Base-by-base conservation (phyloP, 2,113 vertebrate species). In the Lophius piscatorius region DNA sequence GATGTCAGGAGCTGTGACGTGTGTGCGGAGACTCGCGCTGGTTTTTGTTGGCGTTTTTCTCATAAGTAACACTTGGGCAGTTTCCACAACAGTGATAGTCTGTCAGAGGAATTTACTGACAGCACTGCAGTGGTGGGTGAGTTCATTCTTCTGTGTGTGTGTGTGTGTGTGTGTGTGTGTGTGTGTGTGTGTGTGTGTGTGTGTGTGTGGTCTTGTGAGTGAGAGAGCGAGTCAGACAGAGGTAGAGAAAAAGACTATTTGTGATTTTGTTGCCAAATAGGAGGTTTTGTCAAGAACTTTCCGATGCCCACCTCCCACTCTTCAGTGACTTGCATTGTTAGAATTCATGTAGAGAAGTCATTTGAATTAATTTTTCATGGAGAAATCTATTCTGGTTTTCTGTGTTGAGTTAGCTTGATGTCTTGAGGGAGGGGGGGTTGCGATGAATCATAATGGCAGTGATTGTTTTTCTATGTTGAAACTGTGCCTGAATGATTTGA, bases 101-200 rank as follows among this genome's bases (percentile, higher is more conserved):
- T 81, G 83, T 90, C 86, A 76, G 70, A 78, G 67, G 80, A 85
- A 68, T 83, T 51, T 80, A 76, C 84, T 87, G 86, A 82, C 83
- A 86, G 83, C 79, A 70, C 60, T 48, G 80, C 49, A 59, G 54
- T 73, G 55, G 45, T 65, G 59, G 60, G 66, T 64, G 78, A 49
- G 72, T 63, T 23, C 67, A 47, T 17, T 1, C 57, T 14, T 38
- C 33, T 59, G 48, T 54, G 49, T 50, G 36, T 59, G 61, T 54
- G 54, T 70, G 29, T 70, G 39, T 62, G 61, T 62, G 44, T 61
- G 63, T 35, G 62, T 40, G 56, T 58, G 45, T 41, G 57, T 44
- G 34, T 64, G 66, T 73, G 61, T 55, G 61, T 55, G 65, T 70
- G 62, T 70, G 29, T 70, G 39, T 62, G 61, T 62, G 44, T 61